phyloP scores from a whole-genome alignment of 2,113 vertebrate genomes.

The Dissostichus mawsoni region DNA sequence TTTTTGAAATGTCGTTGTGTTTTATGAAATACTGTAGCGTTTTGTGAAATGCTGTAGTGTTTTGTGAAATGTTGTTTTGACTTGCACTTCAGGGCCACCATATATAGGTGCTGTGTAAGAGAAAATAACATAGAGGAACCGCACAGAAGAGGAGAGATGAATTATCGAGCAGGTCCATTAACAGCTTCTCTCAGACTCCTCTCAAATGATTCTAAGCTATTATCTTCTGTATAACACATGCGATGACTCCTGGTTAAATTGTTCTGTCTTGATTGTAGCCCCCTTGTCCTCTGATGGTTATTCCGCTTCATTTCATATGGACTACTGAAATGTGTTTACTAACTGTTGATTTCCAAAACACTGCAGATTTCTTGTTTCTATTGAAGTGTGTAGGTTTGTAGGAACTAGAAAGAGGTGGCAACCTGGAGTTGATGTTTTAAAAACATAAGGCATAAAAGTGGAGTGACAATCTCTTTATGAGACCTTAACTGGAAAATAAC shows the following conservation, averaged over 20 bases:
- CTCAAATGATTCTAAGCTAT: not conserved
- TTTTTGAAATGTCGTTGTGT: too few species aligned
- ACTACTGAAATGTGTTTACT: not conserved
- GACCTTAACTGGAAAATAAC: conserved; percentile 57
- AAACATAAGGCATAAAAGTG: conserved; percentile 16
- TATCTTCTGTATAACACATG: not conserved
- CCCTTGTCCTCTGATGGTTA: not conserved
- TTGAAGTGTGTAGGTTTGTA: conserved; percentile 10
- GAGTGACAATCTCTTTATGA: conserved; percentile 49
- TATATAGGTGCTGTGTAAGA: too few species aligned
- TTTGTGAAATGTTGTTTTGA: too few species aligned
- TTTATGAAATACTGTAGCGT: too few species aligned
- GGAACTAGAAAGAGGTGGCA: not conserved
- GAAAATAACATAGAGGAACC: not conserved
- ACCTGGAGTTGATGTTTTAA: conserved; percentile 30
- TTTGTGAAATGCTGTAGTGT: too few species aligned
- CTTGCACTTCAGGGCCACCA: too few species aligned
- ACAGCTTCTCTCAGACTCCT: not conserved
- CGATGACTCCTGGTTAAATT: not conserved
- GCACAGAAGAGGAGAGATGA: not conserved
- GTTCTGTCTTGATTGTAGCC: not conserved
- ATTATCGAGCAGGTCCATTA: not conserved
- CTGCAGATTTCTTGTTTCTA: conserved; percentile 3
- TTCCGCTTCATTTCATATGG: not conserved
- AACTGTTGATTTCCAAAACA: conserved; percentile 19